phyloP scores from a whole-genome alignment of 2,113 vertebrate species.

The Uropsilus gracilis region DNA sequence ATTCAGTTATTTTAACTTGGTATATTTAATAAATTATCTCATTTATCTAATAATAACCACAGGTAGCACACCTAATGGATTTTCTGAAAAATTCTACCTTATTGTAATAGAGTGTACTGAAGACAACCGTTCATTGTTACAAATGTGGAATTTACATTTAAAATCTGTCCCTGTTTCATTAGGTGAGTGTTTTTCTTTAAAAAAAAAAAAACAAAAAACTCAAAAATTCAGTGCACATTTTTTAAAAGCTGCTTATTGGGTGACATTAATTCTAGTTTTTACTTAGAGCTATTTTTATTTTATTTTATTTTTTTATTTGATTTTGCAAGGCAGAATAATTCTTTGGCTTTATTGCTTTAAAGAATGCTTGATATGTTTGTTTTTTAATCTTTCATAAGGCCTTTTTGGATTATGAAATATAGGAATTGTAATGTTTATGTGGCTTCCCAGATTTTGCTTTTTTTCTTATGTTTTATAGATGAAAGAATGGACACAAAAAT shows the following conservation, averaged over 20 bases:
- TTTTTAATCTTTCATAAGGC: neutral
- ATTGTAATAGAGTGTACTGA: constrained; percentile 93
- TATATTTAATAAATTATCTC: constrained; percentile 17
- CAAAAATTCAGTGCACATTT: neutral
- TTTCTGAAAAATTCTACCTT: constrained; percentile 96
- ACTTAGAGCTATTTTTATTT: too few species aligned
- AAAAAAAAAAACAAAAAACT: too few species aligned
- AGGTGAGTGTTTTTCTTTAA: constrained; percentile 85
- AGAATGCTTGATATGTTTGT: neutral
- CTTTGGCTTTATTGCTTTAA: constrained; percentile 19
- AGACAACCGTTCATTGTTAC: constrained; percentile 89
- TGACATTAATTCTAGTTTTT: constrained; percentile 46
- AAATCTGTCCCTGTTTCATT: constrained; percentile 90
- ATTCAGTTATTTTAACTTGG: neutral
- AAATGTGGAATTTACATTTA: constrained; percentile 98
- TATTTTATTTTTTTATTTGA: too few species aligned
- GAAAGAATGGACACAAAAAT: constrained; percentile 81
- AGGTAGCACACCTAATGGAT: constrained; percentile 86
- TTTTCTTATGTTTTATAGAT: constrained; percentile 82
- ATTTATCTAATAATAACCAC: constrained; percentile 46
- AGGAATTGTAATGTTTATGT: neutral
- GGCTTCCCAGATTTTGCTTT: neutral
- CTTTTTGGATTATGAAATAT: constrained; percentile 38
- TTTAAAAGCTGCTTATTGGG: neutral
- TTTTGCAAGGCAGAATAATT: constrained; percentile 35